phyloP scores from a whole-genome alignment of 35 echinoderm and acorn worm species.

The Anneissia japonica region DNA sequence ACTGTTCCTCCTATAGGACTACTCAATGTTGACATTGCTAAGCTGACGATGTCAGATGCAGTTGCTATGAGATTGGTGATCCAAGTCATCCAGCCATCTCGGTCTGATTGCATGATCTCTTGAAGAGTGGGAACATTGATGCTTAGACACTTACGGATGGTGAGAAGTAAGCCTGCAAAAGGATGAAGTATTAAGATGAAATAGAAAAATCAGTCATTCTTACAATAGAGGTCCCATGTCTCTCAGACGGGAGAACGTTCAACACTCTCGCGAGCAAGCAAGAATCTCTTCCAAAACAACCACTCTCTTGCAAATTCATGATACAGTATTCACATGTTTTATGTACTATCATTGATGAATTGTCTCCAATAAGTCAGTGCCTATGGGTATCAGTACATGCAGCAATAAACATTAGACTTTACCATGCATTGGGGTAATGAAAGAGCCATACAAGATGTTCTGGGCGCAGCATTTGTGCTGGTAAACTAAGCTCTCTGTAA shows the following conservation, averaged over 20 bases:
- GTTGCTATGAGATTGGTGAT: not conserved
- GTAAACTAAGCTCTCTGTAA: not conserved
- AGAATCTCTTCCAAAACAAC: too few relatives aligned
- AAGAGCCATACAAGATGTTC: not conserved
- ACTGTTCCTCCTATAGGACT: not conserved
- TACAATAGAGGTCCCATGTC: not conserved
- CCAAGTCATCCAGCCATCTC: constrained; percentile 18
- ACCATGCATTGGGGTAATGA: not conserved
- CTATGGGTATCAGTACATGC: too few relatives aligned
- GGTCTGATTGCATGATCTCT: not conserved
- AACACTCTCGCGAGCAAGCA: too few relatives aligned
- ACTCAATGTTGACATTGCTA: not conserved
- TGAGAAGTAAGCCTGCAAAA: constrained; percentile 47
- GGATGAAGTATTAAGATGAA: too few relatives aligned
- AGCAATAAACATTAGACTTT: too few relatives aligned
- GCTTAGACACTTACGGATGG: constrained; percentile 49
- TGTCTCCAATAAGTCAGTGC: too few relatives aligned
- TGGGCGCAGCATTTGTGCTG: not conserved
- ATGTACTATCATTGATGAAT: too few relatives aligned
- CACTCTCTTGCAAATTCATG: too few relatives aligned
- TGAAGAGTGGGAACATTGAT: constrained; percentile 13
- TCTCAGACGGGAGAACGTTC: not conserved
- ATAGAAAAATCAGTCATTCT: not conserved
- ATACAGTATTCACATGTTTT: too few relatives aligned
- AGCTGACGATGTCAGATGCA: not conserved